Evolutionary conservation across 2,797 vertebrate species (phyloP).

Genomic region (Falco concolor): DNA sequence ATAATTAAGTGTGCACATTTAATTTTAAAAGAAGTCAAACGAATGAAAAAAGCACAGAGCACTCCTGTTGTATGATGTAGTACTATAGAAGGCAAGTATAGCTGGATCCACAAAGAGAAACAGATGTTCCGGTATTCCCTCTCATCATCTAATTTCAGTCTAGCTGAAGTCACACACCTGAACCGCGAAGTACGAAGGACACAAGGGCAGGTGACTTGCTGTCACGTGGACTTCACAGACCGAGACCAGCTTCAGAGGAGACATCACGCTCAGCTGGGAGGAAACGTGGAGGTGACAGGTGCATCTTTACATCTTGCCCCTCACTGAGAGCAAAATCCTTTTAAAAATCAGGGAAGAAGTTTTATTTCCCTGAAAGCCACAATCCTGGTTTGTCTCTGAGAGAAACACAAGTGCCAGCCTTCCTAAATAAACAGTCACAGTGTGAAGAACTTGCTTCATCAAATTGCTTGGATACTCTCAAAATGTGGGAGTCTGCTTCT

Average conservation of each 20-base stretch:
- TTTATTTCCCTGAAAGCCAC: not conserved
- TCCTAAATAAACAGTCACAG: not conserved
- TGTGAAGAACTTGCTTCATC: not conserved
- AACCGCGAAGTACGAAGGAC: not conserved
- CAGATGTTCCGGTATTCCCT: not conserved
- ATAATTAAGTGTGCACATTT: not conserved
- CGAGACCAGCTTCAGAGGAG: not conserved
- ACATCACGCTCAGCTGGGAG: not conserved
- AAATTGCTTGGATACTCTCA: not conserved
- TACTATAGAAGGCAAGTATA: not conserved
- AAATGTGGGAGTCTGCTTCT: not conserved
- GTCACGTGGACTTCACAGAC: not conserved
- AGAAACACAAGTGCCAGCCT: not conserved
- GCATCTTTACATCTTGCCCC: not conserved
- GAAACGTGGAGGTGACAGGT: not conserved
- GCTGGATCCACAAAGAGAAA: not conserved
- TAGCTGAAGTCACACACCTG: not conserved
- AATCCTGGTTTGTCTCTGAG: not conserved
- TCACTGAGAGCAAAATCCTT: not conserved
- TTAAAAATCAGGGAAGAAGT: not conserved
- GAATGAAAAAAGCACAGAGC: not conserved
- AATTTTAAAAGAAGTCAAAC: not conserved
- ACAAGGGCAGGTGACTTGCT: not conserved
- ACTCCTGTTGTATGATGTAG: not conserved
- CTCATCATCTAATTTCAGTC: not conserved